phyloP scores from a whole-genome alignment of 2,797 vertebrate species.

The Clarias pachynema region DNA sequence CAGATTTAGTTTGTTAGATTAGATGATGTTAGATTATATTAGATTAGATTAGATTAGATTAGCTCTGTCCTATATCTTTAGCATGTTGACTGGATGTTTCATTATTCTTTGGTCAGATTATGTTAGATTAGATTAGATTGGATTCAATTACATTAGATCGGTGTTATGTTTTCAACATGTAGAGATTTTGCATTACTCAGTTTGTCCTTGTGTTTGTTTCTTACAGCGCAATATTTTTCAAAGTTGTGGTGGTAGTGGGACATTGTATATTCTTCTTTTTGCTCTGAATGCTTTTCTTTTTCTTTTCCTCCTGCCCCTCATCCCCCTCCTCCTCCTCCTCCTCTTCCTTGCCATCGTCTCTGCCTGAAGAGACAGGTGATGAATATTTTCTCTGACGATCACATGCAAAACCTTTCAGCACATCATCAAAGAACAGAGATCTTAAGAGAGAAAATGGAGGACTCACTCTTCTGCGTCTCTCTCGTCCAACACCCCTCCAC shows the following conservation, averaged over 20 bases:
- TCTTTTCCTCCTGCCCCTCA: not conserved
- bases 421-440: slow-evolving; percentile 25
- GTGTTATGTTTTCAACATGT: not conserved
- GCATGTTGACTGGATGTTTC: not conserved
- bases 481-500: not conserved
- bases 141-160: not conserved
- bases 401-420: slow-evolving; percentile 24
- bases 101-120: not conserved
- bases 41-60: not conserved
- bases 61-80: not conserved
- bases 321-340: not conserved
- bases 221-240: too few species aligned
- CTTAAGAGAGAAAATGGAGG: slow-evolving; percentile 11
- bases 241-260: not conserved
- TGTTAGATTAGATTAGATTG: not conserved
- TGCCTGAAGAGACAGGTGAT: slow-evolving; percentile 11
- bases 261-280: not conserved
- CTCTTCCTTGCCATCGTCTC: not conserved
- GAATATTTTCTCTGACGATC: slow-evolving; percentile 27
- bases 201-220: not conserved
- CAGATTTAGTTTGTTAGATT: too few species aligned
- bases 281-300: not conserved
- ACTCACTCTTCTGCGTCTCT: not conserved
- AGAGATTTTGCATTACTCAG: not conserved
- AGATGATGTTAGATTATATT: not conserved